Conservation (phyloP, 2,888 invertebrate species). For the Steinernema hermaphroditum region DNA sequence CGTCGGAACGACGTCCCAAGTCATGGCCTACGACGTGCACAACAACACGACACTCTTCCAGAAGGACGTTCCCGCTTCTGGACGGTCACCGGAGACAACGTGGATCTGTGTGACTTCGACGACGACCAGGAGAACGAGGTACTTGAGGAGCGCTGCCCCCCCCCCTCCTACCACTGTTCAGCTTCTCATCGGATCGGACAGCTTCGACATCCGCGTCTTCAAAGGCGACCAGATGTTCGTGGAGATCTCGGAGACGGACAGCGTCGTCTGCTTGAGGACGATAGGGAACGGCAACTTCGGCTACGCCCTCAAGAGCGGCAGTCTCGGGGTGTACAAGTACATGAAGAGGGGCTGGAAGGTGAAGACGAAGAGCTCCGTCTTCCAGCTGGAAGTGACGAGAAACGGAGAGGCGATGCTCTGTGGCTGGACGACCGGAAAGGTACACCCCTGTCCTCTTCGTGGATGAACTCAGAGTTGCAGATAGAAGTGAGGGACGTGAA, state of each 20-base stretch:
- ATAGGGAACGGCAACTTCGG: conserved; percentile 75
- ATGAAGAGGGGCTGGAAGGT: conserved; percentile 14
- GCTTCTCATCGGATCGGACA: conserved; percentile 88
- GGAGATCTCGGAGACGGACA: conserved; percentile 85
- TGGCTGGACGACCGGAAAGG: conserved; percentile 51
- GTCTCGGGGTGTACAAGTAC: conserved; percentile 85
- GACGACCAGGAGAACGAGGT: conserved; percentile 86
- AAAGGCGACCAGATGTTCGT: conserved; percentile 81
- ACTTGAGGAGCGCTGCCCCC: too few relatives aligned
- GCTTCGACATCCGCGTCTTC: conserved; percentile 83
- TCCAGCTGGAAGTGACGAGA: conserved; percentile 8
- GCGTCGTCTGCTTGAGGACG: conserved; percentile 50
- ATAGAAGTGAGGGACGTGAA: conserved; percentile 51
- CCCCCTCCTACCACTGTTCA: too few relatives aligned
- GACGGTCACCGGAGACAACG: conserved; percentile 85
- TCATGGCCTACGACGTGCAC: conserved; percentile 85
- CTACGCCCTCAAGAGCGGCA: conserved; percentile 87
- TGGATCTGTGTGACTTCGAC: conserved; percentile 82
- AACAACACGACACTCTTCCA: conserved; percentile 89
- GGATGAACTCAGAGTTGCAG: too few relatives aligned
- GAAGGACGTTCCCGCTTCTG: conserved; percentile 85
- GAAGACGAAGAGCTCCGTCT: conserved; percentile 24
- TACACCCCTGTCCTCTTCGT: not conserved
- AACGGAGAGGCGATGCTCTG: conserved; percentile 33
- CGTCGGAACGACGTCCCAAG: conserved; percentile 78